Evolutionary conservation across 2,797 vertebrate genomes (phyloP).

Genomic region (Alca torda): DNA sequence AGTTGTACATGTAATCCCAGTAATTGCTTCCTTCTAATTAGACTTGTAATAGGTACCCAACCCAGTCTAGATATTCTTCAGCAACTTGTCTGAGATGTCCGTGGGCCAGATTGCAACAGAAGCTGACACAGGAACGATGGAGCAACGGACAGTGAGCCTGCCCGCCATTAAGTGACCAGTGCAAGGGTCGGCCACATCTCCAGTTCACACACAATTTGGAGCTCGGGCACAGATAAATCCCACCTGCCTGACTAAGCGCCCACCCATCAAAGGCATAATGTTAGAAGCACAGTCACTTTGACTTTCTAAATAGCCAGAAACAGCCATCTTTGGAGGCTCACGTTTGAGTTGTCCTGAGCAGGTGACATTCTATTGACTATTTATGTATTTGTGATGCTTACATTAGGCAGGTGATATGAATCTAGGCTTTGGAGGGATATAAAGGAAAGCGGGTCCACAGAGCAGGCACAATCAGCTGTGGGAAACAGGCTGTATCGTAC

Average conservation of each 20-base stretch:
- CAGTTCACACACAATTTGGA: neutral
- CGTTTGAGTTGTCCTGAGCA: neutral
- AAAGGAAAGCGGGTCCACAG: neutral
- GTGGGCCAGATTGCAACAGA: conserved; percentile 31
- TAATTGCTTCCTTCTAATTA: conserved; percentile 63
- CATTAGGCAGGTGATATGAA: neutral
- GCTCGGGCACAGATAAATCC: neutral
- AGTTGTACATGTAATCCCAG: neutral
- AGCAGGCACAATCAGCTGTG: neutral
- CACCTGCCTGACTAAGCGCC: neutral
- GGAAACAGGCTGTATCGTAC: neutral
- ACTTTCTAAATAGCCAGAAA: neutral
- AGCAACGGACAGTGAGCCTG: neutral
- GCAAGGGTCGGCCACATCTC: neutral
- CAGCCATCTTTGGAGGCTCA: neutral
- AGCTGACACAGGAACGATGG: neutral
- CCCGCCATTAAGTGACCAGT: neutral
- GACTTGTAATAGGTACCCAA: conserved; percentile 49
- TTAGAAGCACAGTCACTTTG: neutral
- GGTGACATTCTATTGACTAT: neutral
- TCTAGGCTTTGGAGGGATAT: neutral
- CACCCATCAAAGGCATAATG: neutral
- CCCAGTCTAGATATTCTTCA: conserved; percentile 51
- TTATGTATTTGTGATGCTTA: neutral
- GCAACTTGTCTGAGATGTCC: conserved; percentile 31